Evolutionary conservation across 2,888 invertebrate genomes (phyloP).

Genomic region (Scrobipalpa atriplicella): DNA sequence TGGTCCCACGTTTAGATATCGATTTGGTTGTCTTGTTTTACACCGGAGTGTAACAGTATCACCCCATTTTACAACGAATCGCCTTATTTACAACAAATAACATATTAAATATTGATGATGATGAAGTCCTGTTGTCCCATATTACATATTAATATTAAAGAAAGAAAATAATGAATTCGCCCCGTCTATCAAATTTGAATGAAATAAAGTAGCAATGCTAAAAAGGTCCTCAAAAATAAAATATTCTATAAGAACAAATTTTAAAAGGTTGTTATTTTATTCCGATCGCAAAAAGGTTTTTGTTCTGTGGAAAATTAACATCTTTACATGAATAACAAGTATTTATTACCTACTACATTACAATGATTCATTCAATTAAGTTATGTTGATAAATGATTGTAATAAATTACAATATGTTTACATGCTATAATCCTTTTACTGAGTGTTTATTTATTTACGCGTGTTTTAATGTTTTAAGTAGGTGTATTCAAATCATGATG

Average conservation of each 20-base stretch:
- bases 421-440: not conserved
- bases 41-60: constrained; percentile 42
- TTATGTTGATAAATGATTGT: constrained; percentile 9
- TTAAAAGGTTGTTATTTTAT: not conserved
- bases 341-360: not conserved
- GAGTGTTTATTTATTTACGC: constrained; percentile 1
- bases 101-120: no score
- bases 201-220: no score
- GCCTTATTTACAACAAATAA: no score
- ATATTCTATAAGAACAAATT: no score
- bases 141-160: no score
- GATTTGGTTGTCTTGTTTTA: constrained; percentile 35
- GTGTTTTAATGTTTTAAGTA: not conserved
- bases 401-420: constrained; percentile 7
- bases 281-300: not conserved
- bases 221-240: no score
- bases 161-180: no score
- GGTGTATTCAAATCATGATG: not conserved
- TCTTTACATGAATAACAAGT: constrained; percentile 1
- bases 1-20: constrained; percentile 43
- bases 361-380: constrained; percentile 9
- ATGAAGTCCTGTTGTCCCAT: no score
- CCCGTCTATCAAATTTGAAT: no score
- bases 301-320: constrained; percentile 3
- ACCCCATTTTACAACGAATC: not conserved